phyloP scores from a whole-genome alignment of 2,113 vertebrate species.

The Motacilla tschutschensis region DNA sequence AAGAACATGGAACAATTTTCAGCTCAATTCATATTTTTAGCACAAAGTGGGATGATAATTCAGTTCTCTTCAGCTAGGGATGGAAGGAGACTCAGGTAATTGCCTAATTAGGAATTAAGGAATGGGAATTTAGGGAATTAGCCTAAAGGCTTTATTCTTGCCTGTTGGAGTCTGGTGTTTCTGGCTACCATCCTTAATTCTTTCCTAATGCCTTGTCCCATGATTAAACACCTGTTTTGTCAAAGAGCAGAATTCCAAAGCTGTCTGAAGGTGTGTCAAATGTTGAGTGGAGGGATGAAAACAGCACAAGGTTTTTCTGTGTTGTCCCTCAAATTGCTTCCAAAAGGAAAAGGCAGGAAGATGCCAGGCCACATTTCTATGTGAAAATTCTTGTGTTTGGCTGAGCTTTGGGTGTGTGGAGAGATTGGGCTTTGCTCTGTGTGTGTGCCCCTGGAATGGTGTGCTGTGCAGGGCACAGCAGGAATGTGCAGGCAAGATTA shows the following conservation, averaged over 20 bases:
- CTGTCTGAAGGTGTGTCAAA: not conserved
- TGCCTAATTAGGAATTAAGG: constrained; percentile 22
- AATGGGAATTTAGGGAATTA: constrained; percentile 4
- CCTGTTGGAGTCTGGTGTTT: not conserved
- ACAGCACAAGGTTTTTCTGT: not conserved
- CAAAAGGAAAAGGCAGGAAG: not conserved
- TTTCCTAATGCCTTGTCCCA: constrained; percentile 12
- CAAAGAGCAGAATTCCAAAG: not conserved
- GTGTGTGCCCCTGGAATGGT: not conserved
- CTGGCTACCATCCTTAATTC: constrained; percentile 14
- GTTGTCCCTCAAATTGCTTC: not conserved
- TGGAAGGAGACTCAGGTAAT: constrained; percentile 10
- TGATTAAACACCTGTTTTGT: constrained; percentile 32
- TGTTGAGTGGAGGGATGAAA: not conserved
- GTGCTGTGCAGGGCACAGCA: not conserved
- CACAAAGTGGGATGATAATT: not conserved
- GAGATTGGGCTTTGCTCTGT: not conserved
- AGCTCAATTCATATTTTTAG: not conserved
- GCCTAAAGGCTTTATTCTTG: constrained; percentile 4
- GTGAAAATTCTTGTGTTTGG: not conserved
- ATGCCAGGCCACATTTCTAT: fast-evolving
- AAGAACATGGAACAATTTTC: not conserved
- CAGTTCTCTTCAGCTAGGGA: not conserved
- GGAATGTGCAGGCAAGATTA: not conserved
- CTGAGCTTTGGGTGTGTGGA: not conserved